phyloP scores from a whole-genome alignment of 2,888 invertebrate genomes.

The Saturnia pavonia region DNA sequence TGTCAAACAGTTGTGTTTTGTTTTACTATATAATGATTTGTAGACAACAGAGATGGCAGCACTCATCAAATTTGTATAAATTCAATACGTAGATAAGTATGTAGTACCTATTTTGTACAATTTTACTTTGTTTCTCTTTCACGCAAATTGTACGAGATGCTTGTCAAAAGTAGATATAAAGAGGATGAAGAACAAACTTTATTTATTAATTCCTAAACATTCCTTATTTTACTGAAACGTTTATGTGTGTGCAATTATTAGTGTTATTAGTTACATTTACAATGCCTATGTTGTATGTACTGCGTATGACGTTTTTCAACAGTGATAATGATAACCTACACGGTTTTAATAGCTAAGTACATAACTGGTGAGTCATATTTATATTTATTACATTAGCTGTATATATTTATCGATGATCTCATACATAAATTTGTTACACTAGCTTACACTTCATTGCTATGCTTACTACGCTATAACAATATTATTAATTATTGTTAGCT shows the following conservation, averaged over 20 bases:
- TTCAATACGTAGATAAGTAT: slow-evolving; percentile 49
- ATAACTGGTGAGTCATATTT: slow-evolving; percentile 80
- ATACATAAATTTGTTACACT: slow-evolving; percentile 56
- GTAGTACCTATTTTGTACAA: slow-evolving; percentile 27
- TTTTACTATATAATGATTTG: slow-evolving; percentile 26
- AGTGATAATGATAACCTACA: slow-evolving; percentile 76
- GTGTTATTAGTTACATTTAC: slow-evolving; percentile 37
- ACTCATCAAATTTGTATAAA: slow-evolving; percentile 55
- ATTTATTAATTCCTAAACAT: slow-evolving; percentile 14
- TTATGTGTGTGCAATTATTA: slow-evolving; percentile 42
- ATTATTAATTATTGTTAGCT: slow-evolving; percentile 10
- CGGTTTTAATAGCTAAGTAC: slow-evolving; percentile 72
- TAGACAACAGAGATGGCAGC: slow-evolving; percentile 61
- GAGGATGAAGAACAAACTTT: slow-evolving; percentile 15
- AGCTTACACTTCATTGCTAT: slow-evolving; percentile 44
- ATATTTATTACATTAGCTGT: slow-evolving; percentile 79
- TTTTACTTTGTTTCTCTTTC: slow-evolving; percentile 66
- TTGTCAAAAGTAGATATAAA: slow-evolving; percentile 30
- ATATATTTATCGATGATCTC: slow-evolving; percentile 78
- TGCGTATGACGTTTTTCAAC: slow-evolving; percentile 69
- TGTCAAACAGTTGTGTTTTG: slow-evolving; percentile 43
- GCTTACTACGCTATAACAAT: slow-evolving; percentile 31
- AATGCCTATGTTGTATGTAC: slow-evolving; percentile 51
- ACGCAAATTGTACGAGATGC: slow-evolving; percentile 42
- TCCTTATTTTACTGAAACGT: slow-evolving; percentile 40